Base-by-base conservation (phyloP, 1,140 invertebrate genomes). In the Leptopilina boulardi region DNA sequence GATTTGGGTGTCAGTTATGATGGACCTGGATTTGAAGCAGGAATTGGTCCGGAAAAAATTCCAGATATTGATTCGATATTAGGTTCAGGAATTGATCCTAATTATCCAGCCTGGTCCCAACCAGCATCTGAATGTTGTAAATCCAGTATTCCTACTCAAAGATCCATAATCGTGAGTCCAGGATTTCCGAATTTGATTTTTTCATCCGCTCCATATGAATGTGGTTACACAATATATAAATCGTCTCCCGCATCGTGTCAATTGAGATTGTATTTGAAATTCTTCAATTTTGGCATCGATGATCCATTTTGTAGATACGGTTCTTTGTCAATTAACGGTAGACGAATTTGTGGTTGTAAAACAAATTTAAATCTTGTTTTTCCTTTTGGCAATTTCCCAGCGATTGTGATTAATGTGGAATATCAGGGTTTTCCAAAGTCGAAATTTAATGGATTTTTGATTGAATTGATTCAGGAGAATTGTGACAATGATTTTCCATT, bases 331-430 rank as follows among this genome's bases (percentile, higher is more conserved):
- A 83, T 94, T 2, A 92, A 93, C 77, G 92, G 92, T 1, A 91
- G 91, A 82, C 86, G 87, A 11, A 89, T 92, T 26, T 94, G 93
- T 80, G 93, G 93, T 0, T 94, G 93, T 74, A 90, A 91, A 19
- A 91, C 89, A 0, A 91, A 92, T 6, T 82, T 91, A 23, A 90
- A 90, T 41, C 81, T 92, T 18, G 87, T 80, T 18, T 75, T 83
- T 0, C 76, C 72, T 0, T 87, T 87, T 19, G 19, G 18, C 0
- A 82, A 85, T 74, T 38, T 18, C 18, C 70, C 21, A 0, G 77
- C 75, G 0, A 88, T 85, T 71, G 71, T 71, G 9, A 74, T 89
- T 0, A 74, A 51, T 0, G 80, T 89, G 0, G 82, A 73, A 70
- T 85, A 85, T 41, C 15, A 77, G 0, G 86, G 85, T 11, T 56